A percentile compares a stretch with the other conserved stretches of the same genome.
These are phyloP conservation scores for Trichechus manatus DNA, from an alignment of 2,113 vertebrate species.

Conservation along the genomic window DNA sequence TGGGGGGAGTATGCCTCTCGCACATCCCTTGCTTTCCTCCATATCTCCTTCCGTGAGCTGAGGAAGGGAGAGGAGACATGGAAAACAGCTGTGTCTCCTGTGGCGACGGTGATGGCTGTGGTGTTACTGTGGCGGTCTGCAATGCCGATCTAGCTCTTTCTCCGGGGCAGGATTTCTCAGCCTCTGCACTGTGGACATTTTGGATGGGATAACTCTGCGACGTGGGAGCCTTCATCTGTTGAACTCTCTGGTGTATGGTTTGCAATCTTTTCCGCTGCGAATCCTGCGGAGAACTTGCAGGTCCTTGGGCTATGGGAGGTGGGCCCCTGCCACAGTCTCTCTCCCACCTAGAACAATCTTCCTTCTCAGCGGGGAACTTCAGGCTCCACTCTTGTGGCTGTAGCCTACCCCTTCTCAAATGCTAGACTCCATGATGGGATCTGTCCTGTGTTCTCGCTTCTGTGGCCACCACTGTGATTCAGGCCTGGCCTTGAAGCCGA, in stretches of 20 bases:
- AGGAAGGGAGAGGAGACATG: neutral
- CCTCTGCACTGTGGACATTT: neutral
- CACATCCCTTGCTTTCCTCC: rapidly evolving
- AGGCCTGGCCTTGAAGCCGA: neutral
- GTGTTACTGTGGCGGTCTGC: neutral
- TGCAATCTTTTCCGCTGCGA: neutral
- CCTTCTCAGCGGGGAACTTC: neutral
- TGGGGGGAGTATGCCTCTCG: rapidly evolving
- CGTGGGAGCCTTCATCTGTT: neutral
- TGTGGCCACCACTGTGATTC: neutral
- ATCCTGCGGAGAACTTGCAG: neutral
- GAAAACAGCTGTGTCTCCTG: neutral
- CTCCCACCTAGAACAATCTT: neutral
- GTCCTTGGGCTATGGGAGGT: neutral
- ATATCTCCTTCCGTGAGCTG: neutral
- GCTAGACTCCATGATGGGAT: rapidly evolving
- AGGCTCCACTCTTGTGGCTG: neutral
- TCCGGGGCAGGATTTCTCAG: neutral
- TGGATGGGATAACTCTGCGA: neutral
- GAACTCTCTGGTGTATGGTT: neutral
- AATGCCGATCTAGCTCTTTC: neutral
- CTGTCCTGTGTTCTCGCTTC: neutral
- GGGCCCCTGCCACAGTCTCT: neutral
- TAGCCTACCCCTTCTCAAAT: neutral
- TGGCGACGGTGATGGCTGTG: rapidly evolving